Percentiles rank a stretch among this genome's conserved stretches.
Conservation (phyloP, 2,797 vertebrate species). For the Enteromius radiatus region DNA sequence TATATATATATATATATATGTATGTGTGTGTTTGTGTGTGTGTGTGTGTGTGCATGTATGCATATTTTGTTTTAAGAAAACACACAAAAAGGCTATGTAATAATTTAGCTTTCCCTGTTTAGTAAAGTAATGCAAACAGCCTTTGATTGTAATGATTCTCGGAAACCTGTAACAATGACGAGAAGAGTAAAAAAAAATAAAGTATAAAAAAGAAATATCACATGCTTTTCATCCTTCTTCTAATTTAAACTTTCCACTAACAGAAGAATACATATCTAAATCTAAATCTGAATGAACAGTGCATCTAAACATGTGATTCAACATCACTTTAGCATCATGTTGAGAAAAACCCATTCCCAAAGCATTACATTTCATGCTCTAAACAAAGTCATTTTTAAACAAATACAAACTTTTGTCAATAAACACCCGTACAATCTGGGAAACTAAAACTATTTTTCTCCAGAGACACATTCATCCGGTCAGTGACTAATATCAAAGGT, state of each 20-base stretch:
- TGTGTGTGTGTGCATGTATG: too few relatives aligned
- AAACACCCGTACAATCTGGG: constrained; percentile 33
- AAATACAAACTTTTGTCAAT: constrained; percentile 20
- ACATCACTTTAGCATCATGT: neutral
- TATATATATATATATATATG: neutral
- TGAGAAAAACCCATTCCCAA: constrained; percentile 5
- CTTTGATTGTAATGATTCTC: neutral
- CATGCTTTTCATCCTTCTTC: neutral
- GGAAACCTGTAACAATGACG: neutral
- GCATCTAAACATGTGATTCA: constrained; percentile 10
- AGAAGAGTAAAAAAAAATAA: neutral
- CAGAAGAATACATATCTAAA: constrained; percentile 11
- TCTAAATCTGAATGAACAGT: neutral
- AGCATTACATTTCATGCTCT: constrained; percentile 23
- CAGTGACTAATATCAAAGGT: constrained; percentile 55
- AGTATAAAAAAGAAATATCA: neutral
- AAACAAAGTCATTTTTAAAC: constrained; percentile 21
- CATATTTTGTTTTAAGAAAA: too few relatives aligned
- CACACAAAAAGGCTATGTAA: neutral
- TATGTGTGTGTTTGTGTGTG: too few relatives aligned
- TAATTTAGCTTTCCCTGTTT: neutral
- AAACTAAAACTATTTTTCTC: constrained; percentile 37
- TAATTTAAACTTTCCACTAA: constrained; percentile 8
- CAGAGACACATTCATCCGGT: constrained; percentile 55
- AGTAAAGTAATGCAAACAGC: neutral